phyloP scores from a whole-genome alignment of 1,140 invertebrate species.

The Colletes gigas region DNA sequence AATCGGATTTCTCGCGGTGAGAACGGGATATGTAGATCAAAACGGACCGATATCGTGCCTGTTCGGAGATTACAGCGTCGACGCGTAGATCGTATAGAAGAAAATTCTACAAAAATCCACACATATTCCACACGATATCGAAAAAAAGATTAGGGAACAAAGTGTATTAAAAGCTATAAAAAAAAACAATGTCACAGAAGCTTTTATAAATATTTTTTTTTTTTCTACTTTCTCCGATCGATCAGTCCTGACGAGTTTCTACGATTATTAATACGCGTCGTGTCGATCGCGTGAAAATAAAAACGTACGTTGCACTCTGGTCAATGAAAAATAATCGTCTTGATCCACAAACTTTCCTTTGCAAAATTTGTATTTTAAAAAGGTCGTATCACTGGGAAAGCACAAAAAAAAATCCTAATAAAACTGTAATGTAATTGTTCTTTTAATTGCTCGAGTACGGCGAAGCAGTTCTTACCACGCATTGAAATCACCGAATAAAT shows the following conservation, averaged over 20 bases:
- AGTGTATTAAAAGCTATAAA: too few species aligned
- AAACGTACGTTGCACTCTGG: not conserved
- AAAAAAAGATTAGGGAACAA: not conserved
- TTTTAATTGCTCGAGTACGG: not conserved
- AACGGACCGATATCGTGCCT: not conserved
- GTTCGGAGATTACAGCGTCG: not conserved
- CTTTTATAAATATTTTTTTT: not conserved
- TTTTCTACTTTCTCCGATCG: not conserved
- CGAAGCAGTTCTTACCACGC: not conserved
- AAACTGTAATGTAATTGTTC: too few species aligned
- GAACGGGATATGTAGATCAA: not conserved
- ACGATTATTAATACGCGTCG: not conserved
- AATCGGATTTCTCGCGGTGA: not conserved
- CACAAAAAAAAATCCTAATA: too few species aligned
- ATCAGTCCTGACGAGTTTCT: too few species aligned
- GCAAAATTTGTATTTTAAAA: not conserved
- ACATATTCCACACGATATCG: not conserved
- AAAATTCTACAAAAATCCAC: not conserved
- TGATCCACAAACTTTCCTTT: not conserved
- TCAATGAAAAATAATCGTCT: not conserved
- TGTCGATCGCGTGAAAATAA: not conserved
- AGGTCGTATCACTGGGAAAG: too few species aligned
- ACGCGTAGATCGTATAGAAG: conserved; percentile 6
- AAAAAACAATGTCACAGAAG: not conserved
- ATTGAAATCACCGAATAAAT: not conserved